Percentiles rank a stretch among this genome's conserved stretches.
Evolutionary conservation across 37 sponge, comb jelly and placozoan species (phyloP).

Genomic region (Mnemiopsis leidyi): DNA sequence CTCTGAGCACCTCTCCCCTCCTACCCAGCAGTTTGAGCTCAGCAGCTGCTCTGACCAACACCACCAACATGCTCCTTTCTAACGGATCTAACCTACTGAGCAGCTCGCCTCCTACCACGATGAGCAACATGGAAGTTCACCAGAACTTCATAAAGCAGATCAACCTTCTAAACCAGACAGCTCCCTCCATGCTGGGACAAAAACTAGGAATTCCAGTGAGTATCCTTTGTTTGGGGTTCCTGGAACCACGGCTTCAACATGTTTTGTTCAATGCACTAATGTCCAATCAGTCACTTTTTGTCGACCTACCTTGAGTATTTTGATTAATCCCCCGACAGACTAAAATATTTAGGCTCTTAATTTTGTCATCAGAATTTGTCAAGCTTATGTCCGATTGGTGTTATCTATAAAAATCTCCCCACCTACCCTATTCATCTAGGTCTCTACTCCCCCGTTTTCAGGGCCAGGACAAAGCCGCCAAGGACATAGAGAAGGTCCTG

Average conservation of each 20-base stretch:
- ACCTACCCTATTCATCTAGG: neutral
- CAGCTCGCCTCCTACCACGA: neutral
- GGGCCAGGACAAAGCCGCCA: slow-evolving; percentile 2
- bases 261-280: neutral
- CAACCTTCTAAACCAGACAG: slow-evolving; percentile 35
- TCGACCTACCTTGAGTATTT: neutral
- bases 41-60: neutral
- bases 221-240: too few species aligned
- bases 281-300: neutral
- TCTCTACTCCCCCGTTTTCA: too few species aligned
- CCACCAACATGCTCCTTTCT: neutral
- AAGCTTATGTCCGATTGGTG: neutral
- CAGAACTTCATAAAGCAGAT: slow-evolving; percentile 62
- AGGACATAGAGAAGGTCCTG: slow-evolving; percentile 25
- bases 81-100: neutral
- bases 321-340: neutral
- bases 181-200: slow-evolving; percentile 44
- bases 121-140: slow-evolving; percentile 48
- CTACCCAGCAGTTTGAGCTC: neutral
- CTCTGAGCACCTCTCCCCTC: neutral
- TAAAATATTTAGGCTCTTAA: neutral
- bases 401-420: neutral
- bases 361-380: neutral
- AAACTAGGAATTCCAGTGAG: slow-evolving; percentile 17
- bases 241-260: neutral